Base-by-base conservation (phyloP, 2,797 vertebrate species). In the Oryzias dopingdopingensis region DNA sequence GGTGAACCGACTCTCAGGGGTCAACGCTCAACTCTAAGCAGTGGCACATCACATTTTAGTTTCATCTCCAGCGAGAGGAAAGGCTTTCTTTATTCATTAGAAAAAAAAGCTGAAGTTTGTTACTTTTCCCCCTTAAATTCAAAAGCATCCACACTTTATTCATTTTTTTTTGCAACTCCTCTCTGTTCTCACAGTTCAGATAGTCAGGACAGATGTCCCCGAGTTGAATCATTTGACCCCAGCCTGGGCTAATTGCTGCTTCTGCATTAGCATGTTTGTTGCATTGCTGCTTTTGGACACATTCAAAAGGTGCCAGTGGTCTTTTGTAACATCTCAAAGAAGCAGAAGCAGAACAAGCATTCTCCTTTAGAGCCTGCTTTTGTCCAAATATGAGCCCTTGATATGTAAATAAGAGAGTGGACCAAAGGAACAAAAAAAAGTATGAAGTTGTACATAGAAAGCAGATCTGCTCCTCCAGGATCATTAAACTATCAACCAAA, bases 1-100 rank as follows among this genome's bases (percentile, higher is more conserved):
- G 86, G 84, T 84, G 82, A 88, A 81, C 49, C 55, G 22, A 52
- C 76, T 79, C 82, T 79, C 82, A 68, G 76, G 79, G 87, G 89
- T 89, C 87, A 85, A 61, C 67, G 40, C 67, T 72, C 50, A 74
- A 74, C 74, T 68, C 73, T 59, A 66, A 77, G 81, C 65, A 70
- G 78, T 26, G 62, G 56, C 62, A 32, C 72, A 61, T 65, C 76
- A 49, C 58, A 22, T 72, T 80, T 78, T 60, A 56, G 57, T 73
- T 77, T 62, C 53, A 80, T 75, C 62, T 74, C 74, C 53, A 53
- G 75, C 76, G 72, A 62, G 51, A 52, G 55, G 52, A 65, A 67
- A 58, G 60, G 73, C 62, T 58, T 54, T 59, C 26, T 14, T 69
- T 62, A 47, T 49, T 41, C 6, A 15, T 65, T 62, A 55, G 42